Evolutionary conservation across 2,888 invertebrate species (phyloP).

Genomic region (Latheticus oryzae): DNA sequence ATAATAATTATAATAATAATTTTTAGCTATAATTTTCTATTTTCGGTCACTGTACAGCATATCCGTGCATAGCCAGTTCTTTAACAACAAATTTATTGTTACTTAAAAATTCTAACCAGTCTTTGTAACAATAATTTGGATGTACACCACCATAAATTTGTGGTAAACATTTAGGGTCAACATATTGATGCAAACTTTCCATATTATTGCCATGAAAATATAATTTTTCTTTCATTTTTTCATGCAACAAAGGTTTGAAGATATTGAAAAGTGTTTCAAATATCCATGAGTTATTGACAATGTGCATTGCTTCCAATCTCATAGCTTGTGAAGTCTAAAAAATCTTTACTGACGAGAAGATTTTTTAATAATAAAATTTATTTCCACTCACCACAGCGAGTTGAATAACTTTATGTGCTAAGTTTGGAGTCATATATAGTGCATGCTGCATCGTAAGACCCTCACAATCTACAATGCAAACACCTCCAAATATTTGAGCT

Average conservation of each 20-base stretch:
- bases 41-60: too few relatives aligned
- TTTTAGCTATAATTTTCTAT: too few relatives aligned
- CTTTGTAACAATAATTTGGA: constrained; percentile 77
- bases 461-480: constrained; percentile 79
- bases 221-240: constrained; percentile 72
- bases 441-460: constrained; percentile 77
- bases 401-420: constrained; percentile 75
- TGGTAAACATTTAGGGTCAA: constrained; percentile 76
- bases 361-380: too few relatives aligned
- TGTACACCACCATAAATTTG: constrained; percentile 72
- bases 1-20: too few relatives aligned
- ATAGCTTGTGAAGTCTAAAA: constrained; percentile 78
- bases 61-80: too few relatives aligned
- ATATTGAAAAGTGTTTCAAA: constrained; percentile 81
- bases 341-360: too few relatives aligned
- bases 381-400: constrained; percentile 77
- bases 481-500: constrained; percentile 80
- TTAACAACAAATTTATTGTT: not conserved
- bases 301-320: constrained; percentile 77
- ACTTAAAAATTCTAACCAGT: too few relatives aligned
- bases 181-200: constrained; percentile 78
- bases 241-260: constrained; percentile 80
- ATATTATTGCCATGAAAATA: constrained; percentile 78
- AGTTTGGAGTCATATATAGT: constrained; percentile 77
- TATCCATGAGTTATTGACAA: constrained; percentile 83